Conservation (phyloP, 2,113 vertebrate species). For the Podarcis muralis region DNA sequence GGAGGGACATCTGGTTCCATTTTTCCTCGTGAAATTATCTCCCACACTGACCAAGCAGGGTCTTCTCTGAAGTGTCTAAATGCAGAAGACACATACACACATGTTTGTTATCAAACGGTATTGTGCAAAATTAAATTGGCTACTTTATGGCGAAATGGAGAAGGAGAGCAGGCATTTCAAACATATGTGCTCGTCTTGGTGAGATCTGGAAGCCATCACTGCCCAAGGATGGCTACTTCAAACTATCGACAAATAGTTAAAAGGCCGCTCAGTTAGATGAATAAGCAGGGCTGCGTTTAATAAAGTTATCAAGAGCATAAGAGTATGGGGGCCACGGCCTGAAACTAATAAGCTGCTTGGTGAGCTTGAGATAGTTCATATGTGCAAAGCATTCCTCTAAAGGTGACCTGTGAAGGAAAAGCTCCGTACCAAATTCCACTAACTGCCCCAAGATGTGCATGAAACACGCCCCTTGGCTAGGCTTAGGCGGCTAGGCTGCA, state of each 20-base stretch:
- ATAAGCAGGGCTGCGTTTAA: conserved; percentile 73
- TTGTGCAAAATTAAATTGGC: conserved; percentile 83
- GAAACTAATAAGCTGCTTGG: conserved; percentile 74
- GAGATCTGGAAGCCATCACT: conserved; percentile 74
- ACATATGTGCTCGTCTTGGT: conserved; percentile 74
- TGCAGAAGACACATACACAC: conserved; percentile 76
- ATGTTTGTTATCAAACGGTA: conserved; percentile 83
- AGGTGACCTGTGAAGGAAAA: conserved; percentile 55
- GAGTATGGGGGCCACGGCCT: conserved; percentile 67
- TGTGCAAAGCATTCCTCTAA: conserved; percentile 67
- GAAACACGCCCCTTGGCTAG: conserved; percentile 3
- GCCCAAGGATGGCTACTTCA: conserved; percentile 76
- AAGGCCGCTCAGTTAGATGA: conserved; percentile 58
- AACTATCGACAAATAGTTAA: conserved; percentile 74
- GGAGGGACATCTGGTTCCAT: conserved; percentile 78
- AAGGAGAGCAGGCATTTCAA: conserved; percentile 77
- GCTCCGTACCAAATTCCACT: conserved; percentile 49
- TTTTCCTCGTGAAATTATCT: conserved; percentile 80
- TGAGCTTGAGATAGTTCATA: conserved; percentile 74
- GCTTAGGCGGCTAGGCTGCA: not conserved
- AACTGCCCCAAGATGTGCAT: conserved; percentile 60
- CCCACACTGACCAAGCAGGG: conserved; percentile 78
- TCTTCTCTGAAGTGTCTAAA: conserved; percentile 80
- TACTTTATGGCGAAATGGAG: conserved; percentile 80
- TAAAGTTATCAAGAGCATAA: conserved; percentile 77